Percentiles rank a stretch among this genome's conserved stretches.
Evolutionary conservation across 2,888 invertebrate genomes (phyloP).

Genomic region (Dyspetes luteomarginatus): DNA sequence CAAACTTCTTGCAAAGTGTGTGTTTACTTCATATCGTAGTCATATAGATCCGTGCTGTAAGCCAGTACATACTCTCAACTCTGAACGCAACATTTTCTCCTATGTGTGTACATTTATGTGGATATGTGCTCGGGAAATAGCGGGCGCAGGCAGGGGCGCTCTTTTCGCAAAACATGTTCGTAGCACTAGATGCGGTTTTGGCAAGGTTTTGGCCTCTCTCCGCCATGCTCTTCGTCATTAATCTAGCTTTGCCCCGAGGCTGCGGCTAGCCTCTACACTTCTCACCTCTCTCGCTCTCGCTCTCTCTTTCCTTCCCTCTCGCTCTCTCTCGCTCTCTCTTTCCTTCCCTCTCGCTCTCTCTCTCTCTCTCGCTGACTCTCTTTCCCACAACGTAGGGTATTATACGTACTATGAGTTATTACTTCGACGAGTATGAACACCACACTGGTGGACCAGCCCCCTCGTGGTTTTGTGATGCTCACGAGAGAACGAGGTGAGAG

Average conservation of each 20-base stretch:
- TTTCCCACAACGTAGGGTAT: constrained; percentile 48
- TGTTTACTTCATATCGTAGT: background rate
- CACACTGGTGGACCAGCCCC: constrained; percentile 44
- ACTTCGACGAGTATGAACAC: constrained; percentile 59
- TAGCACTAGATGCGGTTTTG: constrained; percentile 61
- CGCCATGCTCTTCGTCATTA: constrained; percentile 58
- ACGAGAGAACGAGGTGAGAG: background rate
- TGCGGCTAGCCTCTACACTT: constrained; percentile 58
- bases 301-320: constrained; percentile 17
- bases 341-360: constrained; percentile 19
- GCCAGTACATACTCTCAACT: background rate
- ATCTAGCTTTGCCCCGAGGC: constrained; percentile 61
- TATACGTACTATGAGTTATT: constrained; percentile 61
- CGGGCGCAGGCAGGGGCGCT: constrained; percentile 9
- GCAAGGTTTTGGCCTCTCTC: constrained; percentile 57
- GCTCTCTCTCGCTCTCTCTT: constrained; percentile 33
- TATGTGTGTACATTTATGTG: background rate
- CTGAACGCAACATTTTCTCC: background rate
- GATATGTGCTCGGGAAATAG: background rate
- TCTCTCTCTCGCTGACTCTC: constrained; percentile 19
- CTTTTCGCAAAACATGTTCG: constrained; percentile 59
- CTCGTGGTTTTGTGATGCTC: constrained; percentile 41
- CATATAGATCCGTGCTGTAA: background rate
- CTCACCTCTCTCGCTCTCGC: constrained; percentile 37
- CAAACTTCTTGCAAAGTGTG: constrained; percentile 1